A percentile compares a stretch with the other conserved stretches of the same genome.
Evolutionary conservation across 2,113 vertebrate species (phyloP).

Genomic region (Mandrillus leucophaeus): DNA sequence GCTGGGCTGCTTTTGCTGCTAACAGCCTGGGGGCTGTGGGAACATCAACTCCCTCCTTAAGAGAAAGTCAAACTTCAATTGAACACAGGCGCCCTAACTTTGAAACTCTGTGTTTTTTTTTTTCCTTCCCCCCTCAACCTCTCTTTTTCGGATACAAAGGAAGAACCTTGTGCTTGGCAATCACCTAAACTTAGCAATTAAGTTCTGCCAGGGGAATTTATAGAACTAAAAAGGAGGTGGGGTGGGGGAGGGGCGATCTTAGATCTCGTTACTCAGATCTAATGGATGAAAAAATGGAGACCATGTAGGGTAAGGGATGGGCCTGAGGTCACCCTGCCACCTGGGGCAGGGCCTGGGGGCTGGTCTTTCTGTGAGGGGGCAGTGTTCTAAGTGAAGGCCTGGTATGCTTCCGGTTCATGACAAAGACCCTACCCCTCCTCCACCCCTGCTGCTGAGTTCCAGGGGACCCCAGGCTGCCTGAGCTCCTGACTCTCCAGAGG

Average conservation of each 20-base stretch:
- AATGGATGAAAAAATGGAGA: neutral
- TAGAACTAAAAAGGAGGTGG: neutral
- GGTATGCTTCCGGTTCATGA: neutral
- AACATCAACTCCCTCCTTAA: neutral
- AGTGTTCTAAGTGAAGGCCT: neutral
- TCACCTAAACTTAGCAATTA: conserved; percentile 53
- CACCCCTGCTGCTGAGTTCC: neutral
- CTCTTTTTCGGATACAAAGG: conserved; percentile 41
- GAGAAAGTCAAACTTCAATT: neutral
- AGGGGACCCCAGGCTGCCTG: neutral
- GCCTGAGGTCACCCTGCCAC: neutral
- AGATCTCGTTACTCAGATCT: neutral
- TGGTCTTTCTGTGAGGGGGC: neutral
- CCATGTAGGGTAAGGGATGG: neutral
- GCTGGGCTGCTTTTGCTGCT: neutral
- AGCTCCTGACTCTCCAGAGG: neutral
- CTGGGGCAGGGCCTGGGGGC: neutral
- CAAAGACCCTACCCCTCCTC: no score
- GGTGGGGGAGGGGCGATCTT: neutral
- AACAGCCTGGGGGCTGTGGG: neutral
- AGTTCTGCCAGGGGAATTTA: conserved; percentile 48
- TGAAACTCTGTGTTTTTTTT: neutral
- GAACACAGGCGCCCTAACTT: neutral
- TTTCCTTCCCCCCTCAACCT: neutral
- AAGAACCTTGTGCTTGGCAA: conserved; percentile 16